Conservation (phyloP, 2,797 vertebrate species). For the Sternarchorhynchus goeldii region DNA sequence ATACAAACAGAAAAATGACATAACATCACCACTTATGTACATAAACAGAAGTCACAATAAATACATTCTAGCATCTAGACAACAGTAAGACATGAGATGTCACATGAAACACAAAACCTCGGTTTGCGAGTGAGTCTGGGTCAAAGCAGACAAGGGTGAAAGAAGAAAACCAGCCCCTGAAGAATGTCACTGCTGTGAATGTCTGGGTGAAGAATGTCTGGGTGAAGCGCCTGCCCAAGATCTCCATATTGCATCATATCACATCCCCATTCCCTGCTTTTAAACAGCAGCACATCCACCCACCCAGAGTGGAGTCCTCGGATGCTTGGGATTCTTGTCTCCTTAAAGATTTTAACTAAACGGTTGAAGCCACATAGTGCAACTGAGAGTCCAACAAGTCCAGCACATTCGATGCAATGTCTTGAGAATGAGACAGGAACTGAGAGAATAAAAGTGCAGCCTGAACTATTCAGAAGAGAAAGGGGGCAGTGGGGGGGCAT, state of each 20-base stretch:
- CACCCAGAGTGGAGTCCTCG: constrained; percentile 32
- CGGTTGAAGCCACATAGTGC: background rate
- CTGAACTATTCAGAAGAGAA: constrained; percentile 7
- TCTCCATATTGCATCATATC: constrained; percentile 34
- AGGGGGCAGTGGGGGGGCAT: background rate
- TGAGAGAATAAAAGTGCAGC: background rate
- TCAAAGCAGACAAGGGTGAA: constrained; percentile 54
- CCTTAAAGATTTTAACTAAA: background rate
- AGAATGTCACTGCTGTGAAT: constrained; percentile 52
- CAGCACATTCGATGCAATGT: background rate
- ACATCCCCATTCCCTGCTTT: constrained; percentile 21
- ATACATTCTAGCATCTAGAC: constrained; percentile 20
- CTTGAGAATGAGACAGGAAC: background rate
- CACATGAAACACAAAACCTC: constrained; percentile 14
- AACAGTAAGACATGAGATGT: constrained; percentile 23
- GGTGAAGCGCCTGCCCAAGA: constrained; percentile 31
- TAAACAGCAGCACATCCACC: constrained; percentile 24
- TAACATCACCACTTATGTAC: background rate
- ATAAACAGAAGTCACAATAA: constrained; percentile 20
- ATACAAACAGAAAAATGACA: background rate
- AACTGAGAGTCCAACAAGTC: background rate
- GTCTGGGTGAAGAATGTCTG: too few relatives aligned
- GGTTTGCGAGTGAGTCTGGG: constrained; percentile 43
- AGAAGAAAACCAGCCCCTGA: constrained; percentile 58
- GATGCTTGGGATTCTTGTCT: constrained; percentile 8